Percentiles rank a stretch among this genome's conserved stretches.
Evolutionary conservation across 2,888 invertebrate genomes (phyloP).

Genomic region (Alviniconcha strummeri): DNA sequence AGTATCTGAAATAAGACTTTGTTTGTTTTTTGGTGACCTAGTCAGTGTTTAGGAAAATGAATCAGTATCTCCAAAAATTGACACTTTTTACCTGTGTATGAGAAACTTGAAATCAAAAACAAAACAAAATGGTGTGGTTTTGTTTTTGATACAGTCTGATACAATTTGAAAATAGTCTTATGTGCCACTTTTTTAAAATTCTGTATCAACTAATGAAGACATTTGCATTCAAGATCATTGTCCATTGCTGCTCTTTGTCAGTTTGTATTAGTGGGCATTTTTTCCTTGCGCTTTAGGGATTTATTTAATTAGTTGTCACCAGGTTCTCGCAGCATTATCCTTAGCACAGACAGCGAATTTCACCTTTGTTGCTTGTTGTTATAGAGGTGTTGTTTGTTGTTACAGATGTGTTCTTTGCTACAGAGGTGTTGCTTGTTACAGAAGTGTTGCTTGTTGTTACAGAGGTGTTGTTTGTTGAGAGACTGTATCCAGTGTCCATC

Average conservation of each 20-base stretch:
- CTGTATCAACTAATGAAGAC: too few species aligned
- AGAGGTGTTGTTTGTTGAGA: conserved; percentile 64
- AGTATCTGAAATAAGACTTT: too few species aligned
- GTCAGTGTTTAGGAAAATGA: background rate
- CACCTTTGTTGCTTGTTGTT: background rate
- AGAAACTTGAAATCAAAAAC: too few species aligned
- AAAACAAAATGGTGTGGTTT: background rate
- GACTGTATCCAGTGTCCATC: conserved; percentile 62
- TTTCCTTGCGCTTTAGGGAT: too few species aligned
- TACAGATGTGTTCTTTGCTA: background rate
- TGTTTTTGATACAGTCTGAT: background rate
- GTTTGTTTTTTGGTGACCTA: background rate
- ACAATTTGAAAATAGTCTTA: too few species aligned
- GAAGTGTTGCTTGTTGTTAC: conserved; percentile 35
- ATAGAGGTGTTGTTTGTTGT: background rate
- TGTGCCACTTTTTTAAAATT: too few species aligned
- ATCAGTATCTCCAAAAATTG: background rate
- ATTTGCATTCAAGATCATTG: too few species aligned
- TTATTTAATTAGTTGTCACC: too few species aligned
- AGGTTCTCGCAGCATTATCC: too few species aligned
- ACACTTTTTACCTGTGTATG: background rate
- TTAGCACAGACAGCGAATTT: too few species aligned
- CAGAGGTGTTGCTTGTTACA: background rate
- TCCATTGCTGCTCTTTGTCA: too few species aligned
- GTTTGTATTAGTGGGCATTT: too few species aligned